Evolutionary conservation across 2,888 invertebrate genomes (phyloP).

Genomic region (Agonum fuliginosum): DNA sequence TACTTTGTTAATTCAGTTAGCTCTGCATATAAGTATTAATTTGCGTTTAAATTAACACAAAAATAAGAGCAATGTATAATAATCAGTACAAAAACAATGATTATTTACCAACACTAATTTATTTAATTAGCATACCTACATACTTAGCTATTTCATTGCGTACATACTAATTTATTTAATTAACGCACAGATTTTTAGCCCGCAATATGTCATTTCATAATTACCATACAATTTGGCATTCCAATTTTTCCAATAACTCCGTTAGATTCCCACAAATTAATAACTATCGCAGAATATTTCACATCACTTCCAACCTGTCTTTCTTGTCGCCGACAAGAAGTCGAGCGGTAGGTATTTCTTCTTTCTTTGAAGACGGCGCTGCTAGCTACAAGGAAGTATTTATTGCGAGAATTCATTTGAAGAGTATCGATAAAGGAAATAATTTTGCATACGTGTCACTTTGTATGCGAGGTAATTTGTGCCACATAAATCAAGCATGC

Average conservation of each 20-base stretch:
- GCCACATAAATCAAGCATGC: conserved; percentile 45
- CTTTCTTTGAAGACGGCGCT: background rate
- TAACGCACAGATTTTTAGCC: no score
- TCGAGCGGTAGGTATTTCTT: background rate
- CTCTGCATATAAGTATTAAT: no score
- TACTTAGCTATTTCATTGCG: no score
- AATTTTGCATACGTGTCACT: conserved; percentile 55
- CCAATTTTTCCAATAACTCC: background rate
- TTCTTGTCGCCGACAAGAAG: conserved; percentile 9
- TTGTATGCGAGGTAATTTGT: conserved; percentile 50
- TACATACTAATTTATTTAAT: no score
- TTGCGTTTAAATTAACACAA: no score
- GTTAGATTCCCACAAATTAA: conserved; percentile 12
- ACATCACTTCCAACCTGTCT: background rate
- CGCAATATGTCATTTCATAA: no score
- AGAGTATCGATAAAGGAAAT: conserved; percentile 57
- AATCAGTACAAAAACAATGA: no score
- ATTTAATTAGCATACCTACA: no score
- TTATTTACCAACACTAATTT: no score
- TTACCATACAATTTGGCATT: no score
- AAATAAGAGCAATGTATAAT: no score
- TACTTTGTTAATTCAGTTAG: no score
- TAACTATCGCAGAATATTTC: background rate
- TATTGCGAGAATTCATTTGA: conserved; percentile 46
- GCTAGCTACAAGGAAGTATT: conserved; percentile 55